Evolutionary conservation across 2,888 invertebrate genomes (phyloP), one percentile per base, ranked within the genome.

Genomic region (Euspilapteryx auroguttella): DNA sequence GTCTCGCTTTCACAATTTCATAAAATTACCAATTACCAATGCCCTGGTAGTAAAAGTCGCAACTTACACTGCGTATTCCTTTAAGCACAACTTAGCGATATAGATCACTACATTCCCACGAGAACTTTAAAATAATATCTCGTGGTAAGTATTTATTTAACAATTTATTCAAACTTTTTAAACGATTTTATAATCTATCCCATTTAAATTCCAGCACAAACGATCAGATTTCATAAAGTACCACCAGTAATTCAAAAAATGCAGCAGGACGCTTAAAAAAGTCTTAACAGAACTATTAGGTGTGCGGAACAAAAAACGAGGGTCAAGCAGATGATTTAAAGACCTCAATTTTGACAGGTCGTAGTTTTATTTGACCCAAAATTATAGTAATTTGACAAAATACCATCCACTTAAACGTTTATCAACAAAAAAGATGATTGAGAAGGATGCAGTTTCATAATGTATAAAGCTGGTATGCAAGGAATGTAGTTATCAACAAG

Each of bases 351-450:
- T 50, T 65, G 73, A 75, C 73, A 71, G 73, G 49, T 62, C 57
- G 55, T 68, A 69, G 68, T 71, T 71, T 64, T 62, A 62, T 66
- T 61, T 59, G 56, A 53, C 56, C 55, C 5, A 48, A 64, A 73
- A 75, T 75, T 73, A 75, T 69, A 71, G 73, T 73, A 62, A 75
- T 73, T 71, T 69, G 52, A 65, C 61, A 59, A 62, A 69, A 69
- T 55, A 64, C 47, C 61, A 63, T 71, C 61, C 65, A 64, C 64
- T 69, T 69, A 62, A 69, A 64, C 55, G 62, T 42, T 42, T 48
- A 36, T 35, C 44, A 42, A 48, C 55, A 61, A 61, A 57, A 46
- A 28, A 33, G 45, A 43, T 50, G 53, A 47, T 49, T 47, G 48
- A 49, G 37, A 52, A 48, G 47, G 41, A 40, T 42, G 40, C 48